phyloP scores from a whole-genome alignment of 2,113 vertebrate genomes.

The Mormyrus iriodes region DNA sequence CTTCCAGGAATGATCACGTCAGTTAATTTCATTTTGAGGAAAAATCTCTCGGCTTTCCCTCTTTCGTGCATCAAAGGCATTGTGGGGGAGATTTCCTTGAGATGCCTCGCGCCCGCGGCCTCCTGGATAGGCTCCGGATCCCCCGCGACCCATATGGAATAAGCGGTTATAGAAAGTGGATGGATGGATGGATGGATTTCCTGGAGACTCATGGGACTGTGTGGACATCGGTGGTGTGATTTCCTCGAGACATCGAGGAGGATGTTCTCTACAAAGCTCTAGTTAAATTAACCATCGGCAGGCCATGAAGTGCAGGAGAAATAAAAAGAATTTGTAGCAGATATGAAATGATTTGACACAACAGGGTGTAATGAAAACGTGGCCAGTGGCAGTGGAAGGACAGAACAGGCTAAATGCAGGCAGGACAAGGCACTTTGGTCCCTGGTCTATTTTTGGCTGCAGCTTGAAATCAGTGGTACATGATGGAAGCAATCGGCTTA shows the following conservation, averaged over 20 bases:
- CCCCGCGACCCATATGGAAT: too few species aligned
- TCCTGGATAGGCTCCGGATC: too few species aligned
- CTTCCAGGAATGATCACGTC: background rate
- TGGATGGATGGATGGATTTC: too few species aligned
- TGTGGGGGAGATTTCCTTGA: too few species aligned
- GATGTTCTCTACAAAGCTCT: background rate
- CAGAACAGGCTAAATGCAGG: background rate
- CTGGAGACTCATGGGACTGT: background rate
- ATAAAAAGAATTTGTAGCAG: background rate
- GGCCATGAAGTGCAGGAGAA: background rate
- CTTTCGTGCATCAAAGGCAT: background rate
- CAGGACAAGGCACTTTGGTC: background rate
- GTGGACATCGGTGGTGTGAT: background rate
- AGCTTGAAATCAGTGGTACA: background rate
- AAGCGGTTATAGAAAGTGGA: too few species aligned
- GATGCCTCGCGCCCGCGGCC: too few species aligned
- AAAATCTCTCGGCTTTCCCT: background rate
- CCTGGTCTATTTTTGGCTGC: background rate
- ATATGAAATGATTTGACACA: slow-evolving; percentile 2
- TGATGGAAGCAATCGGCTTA: background rate
- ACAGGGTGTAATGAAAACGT: background rate
- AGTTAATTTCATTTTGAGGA: background rate
- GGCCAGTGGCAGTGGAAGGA: background rate
- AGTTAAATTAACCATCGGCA: background rate
- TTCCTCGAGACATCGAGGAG: background rate